These are phyloP conservation scores for Abramis brama DNA, from an alignment of 2,113 vertebrate species.

Conservation along the genomic window DNA sequence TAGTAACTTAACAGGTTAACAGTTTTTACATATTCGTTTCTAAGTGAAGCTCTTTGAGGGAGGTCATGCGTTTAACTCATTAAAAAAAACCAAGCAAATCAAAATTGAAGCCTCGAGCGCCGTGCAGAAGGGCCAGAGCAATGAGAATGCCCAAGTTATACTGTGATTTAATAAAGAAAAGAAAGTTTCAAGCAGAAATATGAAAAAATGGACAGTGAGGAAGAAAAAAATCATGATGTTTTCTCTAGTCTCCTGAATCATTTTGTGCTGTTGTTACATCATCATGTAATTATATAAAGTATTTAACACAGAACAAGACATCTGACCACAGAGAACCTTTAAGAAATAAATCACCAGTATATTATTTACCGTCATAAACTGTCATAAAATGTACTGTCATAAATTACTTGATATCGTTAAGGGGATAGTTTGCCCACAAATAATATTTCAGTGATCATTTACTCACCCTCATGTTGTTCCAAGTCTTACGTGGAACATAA, in stretches of 20 bases:
- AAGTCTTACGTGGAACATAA: not conserved
- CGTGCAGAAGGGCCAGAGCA: constrained; percentile 44
- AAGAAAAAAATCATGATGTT: not conserved
- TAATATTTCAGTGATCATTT: not conserved
- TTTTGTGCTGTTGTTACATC: not conserved
- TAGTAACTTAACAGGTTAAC: not conserved
- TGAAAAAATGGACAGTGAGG: not conserved
- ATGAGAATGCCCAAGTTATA: constrained; percentile 31
- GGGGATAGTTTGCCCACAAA: too few species aligned
- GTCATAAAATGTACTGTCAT: too few species aligned
- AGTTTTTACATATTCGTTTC: not conserved
- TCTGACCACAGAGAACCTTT: not conserved
- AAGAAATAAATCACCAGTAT: not conserved
- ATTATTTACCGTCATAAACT: not conserved
- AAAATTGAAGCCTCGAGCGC: constrained; percentile 17
- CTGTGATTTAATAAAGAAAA: constrained; percentile 40
- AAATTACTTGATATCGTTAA: too few species aligned
- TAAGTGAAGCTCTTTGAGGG: constrained; percentile 13
- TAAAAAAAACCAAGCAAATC: constrained; percentile 43
- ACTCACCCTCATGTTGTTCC: not conserved
- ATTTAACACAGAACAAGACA: not conserved
- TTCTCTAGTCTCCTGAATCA: not conserved
- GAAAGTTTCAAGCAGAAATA: constrained; percentile 18
- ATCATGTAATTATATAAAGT: not conserved
- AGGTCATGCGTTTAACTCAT: constrained; percentile 10